These are phyloP conservation scores for Papilio demoleus DNA, from an alignment of 2,888 invertebrate genomes.

Conservation along the genomic window DNA sequence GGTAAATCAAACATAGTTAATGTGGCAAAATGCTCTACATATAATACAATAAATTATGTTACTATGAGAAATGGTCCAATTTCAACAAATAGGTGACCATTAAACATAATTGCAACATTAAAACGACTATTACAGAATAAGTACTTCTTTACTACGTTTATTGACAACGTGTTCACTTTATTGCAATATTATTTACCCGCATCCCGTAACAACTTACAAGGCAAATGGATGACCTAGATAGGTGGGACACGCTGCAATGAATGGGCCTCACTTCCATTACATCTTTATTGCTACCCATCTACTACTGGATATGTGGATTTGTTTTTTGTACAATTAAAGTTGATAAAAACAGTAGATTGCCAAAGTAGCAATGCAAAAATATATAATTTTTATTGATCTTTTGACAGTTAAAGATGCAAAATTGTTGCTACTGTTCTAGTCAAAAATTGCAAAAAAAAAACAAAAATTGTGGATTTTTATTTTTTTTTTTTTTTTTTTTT, in stretches of 20 bases:
- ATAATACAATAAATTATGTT: too few species aligned
- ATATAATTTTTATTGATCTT: too few species aligned
- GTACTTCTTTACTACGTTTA: constrained; percentile 16
- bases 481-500: too few species aligned
- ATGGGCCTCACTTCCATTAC: constrained; percentile 25
- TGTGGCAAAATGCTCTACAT: too few species aligned
- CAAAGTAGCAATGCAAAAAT: too few species aligned
- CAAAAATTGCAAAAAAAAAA: neutral
- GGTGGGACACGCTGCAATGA: constrained; percentile 19
- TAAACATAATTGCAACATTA: neutral
- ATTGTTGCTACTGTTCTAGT: neutral
- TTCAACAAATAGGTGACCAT: too few species aligned
- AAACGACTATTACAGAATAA: too few species aligned
- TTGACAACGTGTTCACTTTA: constrained; percentile 32
- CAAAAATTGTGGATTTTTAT: too few species aligned
- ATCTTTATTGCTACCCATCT: constrained; percentile 21
- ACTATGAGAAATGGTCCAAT: too few species aligned
- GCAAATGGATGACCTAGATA: constrained; percentile 39
- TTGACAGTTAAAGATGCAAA: too few species aligned
- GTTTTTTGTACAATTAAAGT: neutral
- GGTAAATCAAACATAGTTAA: too few species aligned
- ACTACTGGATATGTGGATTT: neutral
- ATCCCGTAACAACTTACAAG: constrained; percentile 36
- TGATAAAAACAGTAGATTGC: too few species aligned
- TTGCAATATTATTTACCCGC: constrained; percentile 34